phyloP scores from a whole-genome alignment of 2,888 invertebrate genomes.

The Diadegma fenestrale region DNA sequence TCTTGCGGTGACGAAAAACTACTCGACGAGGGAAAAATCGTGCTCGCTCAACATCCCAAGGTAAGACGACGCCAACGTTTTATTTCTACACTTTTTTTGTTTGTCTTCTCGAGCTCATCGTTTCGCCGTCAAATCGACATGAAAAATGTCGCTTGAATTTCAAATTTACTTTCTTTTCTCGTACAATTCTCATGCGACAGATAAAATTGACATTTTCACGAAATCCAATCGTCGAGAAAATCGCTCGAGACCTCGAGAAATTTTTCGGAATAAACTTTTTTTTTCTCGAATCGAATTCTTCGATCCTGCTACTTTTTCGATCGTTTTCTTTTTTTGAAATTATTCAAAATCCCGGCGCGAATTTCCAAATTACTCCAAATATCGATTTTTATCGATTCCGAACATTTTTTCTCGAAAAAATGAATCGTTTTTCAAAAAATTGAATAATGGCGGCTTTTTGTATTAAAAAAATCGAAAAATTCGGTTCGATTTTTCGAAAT shows the following conservation, averaged over 20 bases:
- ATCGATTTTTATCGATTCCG: neutral
- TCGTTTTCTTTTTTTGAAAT: too few species aligned
- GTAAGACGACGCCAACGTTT: conserved; percentile 43
- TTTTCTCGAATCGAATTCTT: too few species aligned
- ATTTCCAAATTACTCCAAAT: neutral
- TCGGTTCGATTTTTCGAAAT: too few species aligned
- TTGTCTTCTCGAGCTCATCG: conserved; percentile 18
- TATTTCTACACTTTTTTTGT: neutral
- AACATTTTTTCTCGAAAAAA: too few species aligned
- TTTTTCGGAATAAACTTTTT: too few species aligned
- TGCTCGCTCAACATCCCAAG: conserved; percentile 20
- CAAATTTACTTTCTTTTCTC: neutral
- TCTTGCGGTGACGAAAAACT: neutral
- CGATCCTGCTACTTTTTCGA: too few species aligned
- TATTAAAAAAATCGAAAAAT: too few species aligned
- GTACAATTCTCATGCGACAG: neutral
- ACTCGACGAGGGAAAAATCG: conserved; percentile 30
- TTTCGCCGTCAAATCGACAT: neutral
- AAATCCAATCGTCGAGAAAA: neutral
- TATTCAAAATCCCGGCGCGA: neutral
- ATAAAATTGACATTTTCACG: neutral
- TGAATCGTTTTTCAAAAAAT: too few species aligned
- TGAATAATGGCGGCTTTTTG: too few species aligned
- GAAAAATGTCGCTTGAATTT: conserved; percentile 15
- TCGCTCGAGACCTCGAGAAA: neutral